phyloP scores from a whole-genome alignment of 2,888 invertebrate genomes.

The Drepana falcataria region DNA sequence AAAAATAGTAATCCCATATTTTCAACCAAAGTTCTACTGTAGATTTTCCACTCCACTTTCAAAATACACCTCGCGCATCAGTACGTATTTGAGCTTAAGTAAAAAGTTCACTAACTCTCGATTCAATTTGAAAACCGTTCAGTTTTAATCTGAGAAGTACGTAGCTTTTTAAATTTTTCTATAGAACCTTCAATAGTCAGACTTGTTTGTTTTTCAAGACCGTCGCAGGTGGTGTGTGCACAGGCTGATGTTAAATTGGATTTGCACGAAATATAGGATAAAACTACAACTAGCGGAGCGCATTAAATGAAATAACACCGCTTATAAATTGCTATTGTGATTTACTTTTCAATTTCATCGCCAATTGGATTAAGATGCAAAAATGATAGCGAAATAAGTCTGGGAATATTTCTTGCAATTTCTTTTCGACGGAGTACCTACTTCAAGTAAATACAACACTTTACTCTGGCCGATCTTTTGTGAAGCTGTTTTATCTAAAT shows the following conservation, averaged over 20 bases:
- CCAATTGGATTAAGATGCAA: not conserved
- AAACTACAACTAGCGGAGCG: not conserved
- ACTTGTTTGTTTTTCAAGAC: conserved; percentile 31
- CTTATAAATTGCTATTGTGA: not conserved
- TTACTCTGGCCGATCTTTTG: not conserved
- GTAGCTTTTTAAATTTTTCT: conserved; percentile 6
- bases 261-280: not conserved
- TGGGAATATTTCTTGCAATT: not conserved
- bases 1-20: too few relatives aligned
- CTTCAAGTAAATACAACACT: not conserved
- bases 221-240: conserved; percentile 27
- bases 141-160: conserved; percentile 8
- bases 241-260: conserved; percentile 5
- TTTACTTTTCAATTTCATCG: not conserved
- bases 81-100: conserved; percentile 3
- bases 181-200: conserved; percentile 5
- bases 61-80: conserved; percentile 1
- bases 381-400: not conserved
- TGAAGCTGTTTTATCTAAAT: too few relatives aligned
- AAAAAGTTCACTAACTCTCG: conserved; percentile 5
- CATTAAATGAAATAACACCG: not conserved
- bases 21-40: too few relatives aligned
- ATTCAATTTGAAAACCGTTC: conserved; percentile 5
- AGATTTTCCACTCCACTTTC: not conserved
- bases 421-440: not conserved